phyloP scores from a whole-genome alignment of 1,140 invertebrate genomes.

The Hyles euphorbiae region DNA sequence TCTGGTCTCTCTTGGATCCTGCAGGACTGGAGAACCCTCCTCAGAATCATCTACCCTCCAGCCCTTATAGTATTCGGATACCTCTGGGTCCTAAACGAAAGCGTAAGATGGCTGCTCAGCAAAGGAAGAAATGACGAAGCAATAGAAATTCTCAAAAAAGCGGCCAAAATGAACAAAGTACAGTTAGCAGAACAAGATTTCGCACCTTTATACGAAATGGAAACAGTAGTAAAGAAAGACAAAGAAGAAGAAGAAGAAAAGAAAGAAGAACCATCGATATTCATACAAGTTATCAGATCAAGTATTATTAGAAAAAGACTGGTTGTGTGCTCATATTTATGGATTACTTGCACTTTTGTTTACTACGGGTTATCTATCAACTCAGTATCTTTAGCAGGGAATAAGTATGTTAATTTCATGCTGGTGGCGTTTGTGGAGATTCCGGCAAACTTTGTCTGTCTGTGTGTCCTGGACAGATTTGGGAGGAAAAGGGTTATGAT shows the following conservation, averaged over 20 bases:
- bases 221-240: slow-evolving; percentile 34
- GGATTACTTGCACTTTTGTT: slow-evolving; percentile 75
- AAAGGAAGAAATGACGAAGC: slow-evolving; percentile 76
- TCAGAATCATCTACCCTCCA: slow-evolving; percentile 81
- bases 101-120: slow-evolving; percentile 85
- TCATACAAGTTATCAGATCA: slow-evolving; percentile 48
- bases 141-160: slow-evolving; percentile 76
- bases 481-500: slow-evolving; percentile 60
- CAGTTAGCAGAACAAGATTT: slow-evolving; percentile 75
- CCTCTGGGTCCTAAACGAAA: slow-evolving; percentile 80
- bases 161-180: slow-evolving; percentile 82
- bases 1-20: slow-evolving; percentile 81
- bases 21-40: slow-evolving; percentile 82
- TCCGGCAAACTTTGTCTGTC: slow-evolving; percentile 74
- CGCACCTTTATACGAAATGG: slow-evolving; percentile 37
- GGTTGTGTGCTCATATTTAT: slow-evolving; percentile 56
- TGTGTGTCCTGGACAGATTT: slow-evolving; percentile 55
- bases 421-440: slow-evolving; percentile 77
- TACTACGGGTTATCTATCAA: slow-evolving; percentile 83
- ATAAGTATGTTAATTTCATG: slow-evolving; percentile 78
- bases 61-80: slow-evolving; percentile 80
- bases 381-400: slow-evolving; percentile 79
- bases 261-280: slow-evolving; percentile 32
- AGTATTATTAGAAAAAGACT: slow-evolving; percentile 55
- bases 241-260: slow-evolving; percentile 17